Evolutionary conservation across 2,888 invertebrate genomes (phyloP).

Genomic region (Melieria omissa): DNA sequence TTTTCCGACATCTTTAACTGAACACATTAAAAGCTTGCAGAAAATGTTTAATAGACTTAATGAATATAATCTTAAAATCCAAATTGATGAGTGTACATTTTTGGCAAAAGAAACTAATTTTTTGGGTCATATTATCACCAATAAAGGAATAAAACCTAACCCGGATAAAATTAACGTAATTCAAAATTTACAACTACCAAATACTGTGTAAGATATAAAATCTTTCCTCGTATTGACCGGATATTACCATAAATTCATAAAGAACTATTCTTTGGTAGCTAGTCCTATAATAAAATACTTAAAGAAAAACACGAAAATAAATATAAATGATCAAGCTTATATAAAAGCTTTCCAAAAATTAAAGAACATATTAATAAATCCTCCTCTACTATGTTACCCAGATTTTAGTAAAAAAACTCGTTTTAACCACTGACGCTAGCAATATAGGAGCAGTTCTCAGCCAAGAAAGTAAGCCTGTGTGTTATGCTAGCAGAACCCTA

Average conservation of each 20-base stretch:
- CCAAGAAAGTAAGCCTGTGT: conserved; percentile 44
- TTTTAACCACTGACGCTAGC: conserved; percentile 53
- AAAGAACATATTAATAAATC: conserved; percentile 29
- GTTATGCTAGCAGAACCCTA: conserved; percentile 48
- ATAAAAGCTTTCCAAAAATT: conserved; percentile 30
- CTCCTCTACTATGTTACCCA: conserved; percentile 58
- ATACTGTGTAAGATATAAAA: conserved; percentile 20
- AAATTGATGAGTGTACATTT: background rate
- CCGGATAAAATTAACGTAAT: conserved; percentile 19
- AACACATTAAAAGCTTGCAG: conserved; percentile 18
- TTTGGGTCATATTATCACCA: conserved; percentile 25
- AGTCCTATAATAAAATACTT: conserved; percentile 7
- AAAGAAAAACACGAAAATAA: conserved; percentile 8
- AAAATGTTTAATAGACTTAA: conserved; percentile 19
- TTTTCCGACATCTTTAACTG: conserved; percentile 11
- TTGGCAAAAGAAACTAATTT: conserved; percentile 5
- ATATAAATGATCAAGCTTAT: conserved; percentile 13
- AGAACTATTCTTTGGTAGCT: conserved; percentile 6
- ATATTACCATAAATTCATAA: conserved; percentile 11
- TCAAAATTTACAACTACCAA: conserved; percentile 28
- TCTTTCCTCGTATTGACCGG: conserved; percentile 1
- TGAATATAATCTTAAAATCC: background rate
- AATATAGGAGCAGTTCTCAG: conserved; percentile 40
- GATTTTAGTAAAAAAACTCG: conserved; percentile 35
- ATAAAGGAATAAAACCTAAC: conserved; percentile 33